A percentile compares a stretch with the other conserved stretches of the same genome.
These are phyloP conservation scores for Nephrotoma appendiculata DNA, from an alignment of 2,888 invertebrate genomes.

Conservation along the genomic window DNA sequence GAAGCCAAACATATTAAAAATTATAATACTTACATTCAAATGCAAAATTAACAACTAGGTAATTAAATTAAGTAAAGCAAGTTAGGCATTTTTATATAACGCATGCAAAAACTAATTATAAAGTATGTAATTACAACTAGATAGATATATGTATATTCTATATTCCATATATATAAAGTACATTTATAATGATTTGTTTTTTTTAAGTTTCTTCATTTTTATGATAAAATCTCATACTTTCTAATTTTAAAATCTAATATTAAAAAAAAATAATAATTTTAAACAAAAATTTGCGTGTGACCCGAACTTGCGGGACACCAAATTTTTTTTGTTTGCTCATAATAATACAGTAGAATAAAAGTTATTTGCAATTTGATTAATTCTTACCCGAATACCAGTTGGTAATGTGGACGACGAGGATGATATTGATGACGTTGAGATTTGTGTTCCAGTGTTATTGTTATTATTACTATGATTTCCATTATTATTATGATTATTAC, in stretches of 20 bases:
- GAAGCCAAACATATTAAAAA: neutral
- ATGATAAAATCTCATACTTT: neutral
- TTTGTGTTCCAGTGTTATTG: neutral
- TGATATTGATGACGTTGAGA: neutral
- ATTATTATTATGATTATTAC: neutral
- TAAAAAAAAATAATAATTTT: neutral
- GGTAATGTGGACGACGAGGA: neutral
- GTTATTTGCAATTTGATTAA: neutral
- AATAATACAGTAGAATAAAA: neutral
- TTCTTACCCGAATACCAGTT: neutral
- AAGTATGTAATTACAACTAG: neutral
- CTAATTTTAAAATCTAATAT: neutral
- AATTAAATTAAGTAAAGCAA: neutral
- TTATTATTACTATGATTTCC: neutral
- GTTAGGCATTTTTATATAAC: neutral
- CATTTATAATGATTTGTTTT: neutral
- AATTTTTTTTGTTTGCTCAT: neutral
- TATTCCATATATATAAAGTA: too few relatives aligned
- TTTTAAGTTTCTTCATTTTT: neutral
- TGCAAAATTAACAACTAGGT: neutral
- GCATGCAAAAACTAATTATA: neutral
- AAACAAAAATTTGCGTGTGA: neutral
- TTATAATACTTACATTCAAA: neutral
- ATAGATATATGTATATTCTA: too few relatives aligned
- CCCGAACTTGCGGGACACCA: neutral